Percentiles rank a stretch among this genome's conserved stretches.
These are phyloP conservation scores for Hetaerina titia DNA, from an alignment of 2,888 invertebrate genomes.

Conservation along the genomic window DNA sequence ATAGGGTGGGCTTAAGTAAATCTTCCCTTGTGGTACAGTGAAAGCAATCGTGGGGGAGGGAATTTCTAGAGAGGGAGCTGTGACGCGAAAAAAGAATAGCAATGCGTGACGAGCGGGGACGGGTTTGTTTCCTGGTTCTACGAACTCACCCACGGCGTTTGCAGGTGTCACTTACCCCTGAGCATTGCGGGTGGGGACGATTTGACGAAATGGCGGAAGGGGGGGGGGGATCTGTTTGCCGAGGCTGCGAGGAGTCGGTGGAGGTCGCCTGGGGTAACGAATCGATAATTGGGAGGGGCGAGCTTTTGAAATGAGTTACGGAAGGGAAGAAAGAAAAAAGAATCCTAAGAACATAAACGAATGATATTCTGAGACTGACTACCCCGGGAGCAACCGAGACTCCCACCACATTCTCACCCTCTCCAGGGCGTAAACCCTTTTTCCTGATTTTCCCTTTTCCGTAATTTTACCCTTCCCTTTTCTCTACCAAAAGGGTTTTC, in stretches of 20 bases:
- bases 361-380: background rate
- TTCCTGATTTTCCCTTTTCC: background rate
- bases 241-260: background rate
- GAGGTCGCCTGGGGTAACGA: constrained; percentile 11
- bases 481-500: background rate
- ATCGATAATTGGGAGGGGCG: constrained; percentile 33
- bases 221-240: background rate
- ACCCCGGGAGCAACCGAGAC: background rate
- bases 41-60: no score
- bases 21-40: no score
- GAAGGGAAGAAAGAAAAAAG: background rate
- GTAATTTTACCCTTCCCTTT: background rate
- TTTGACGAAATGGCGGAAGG: background rate
- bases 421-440: background rate
- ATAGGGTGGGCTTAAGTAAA: no score
- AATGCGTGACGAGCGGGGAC: no score
- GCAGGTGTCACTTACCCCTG: constrained; percentile 18
- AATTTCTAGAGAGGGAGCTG: no score
- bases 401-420: background rate
- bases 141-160: background rate
- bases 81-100: no score
- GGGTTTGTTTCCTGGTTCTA: background rate
- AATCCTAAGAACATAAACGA: no score
- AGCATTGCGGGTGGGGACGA: background rate
- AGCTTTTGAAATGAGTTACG: background rate